These are phyloP conservation scores for Cheilosia urbana DNA, from an alignment of 2,888 invertebrate genomes.

Conservation along the genomic window DNA sequence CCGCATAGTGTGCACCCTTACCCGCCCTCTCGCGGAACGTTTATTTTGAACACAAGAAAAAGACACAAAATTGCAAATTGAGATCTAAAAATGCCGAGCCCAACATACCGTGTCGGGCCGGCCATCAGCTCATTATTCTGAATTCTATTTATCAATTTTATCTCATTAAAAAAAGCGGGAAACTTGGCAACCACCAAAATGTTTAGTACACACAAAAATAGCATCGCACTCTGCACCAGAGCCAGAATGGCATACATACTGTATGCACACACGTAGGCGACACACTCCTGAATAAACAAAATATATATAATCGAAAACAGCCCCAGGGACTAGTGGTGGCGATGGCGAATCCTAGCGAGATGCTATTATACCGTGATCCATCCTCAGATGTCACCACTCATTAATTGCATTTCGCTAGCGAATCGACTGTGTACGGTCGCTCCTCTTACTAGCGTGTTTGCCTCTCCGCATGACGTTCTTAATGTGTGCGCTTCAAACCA, in stretches of 20 bases:
- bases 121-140: slow-evolving; percentile 69
- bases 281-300: slow-evolving; percentile 53
- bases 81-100: slow-evolving; percentile 63
- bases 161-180: slow-evolving; percentile 55
- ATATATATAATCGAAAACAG: slow-evolving; percentile 7
- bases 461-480: slow-evolving; percentile 60
- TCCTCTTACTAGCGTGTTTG: slow-evolving; percentile 18
- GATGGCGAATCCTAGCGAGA: slow-evolving; percentile 27
- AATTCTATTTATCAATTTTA: slow-evolving; percentile 69
- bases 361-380: slow-evolving; percentile 66
- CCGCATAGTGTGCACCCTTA: background rate
- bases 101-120: slow-evolving; percentile 16
- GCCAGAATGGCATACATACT: no score
- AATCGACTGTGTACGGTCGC: slow-evolving; percentile 7
- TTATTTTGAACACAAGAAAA: background rate
- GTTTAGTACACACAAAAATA: slow-evolving; percentile 48
- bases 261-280: no score
- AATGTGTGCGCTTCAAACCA: slow-evolving; percentile 76
- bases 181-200: slow-evolving; percentile 60
- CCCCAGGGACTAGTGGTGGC: slow-evolving; percentile 16
- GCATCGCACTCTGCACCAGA: slow-evolving; percentile 3
- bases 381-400: slow-evolving; percentile 76
- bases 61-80: slow-evolving; percentile 61
- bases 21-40: background rate
- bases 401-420: slow-evolving; percentile 74